These are phyloP conservation scores for Mythimna vitellina DNA, from an alignment of 2,888 invertebrate species.

Conservation along the genomic window DNA sequence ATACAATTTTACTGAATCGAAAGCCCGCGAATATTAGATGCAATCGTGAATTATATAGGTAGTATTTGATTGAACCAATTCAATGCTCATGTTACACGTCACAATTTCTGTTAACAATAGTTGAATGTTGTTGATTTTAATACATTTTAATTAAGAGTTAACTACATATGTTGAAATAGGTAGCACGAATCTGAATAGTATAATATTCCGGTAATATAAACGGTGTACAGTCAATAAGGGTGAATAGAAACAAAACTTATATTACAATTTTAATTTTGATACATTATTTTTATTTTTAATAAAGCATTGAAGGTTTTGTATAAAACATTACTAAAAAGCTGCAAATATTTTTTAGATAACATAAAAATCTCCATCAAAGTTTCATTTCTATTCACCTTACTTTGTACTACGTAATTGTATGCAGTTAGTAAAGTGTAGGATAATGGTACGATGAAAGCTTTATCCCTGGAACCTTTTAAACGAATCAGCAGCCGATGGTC, in stretches of 20 bases:
- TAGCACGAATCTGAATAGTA: not conserved
- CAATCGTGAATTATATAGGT: conserved; percentile 14
- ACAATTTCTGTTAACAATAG: not conserved
- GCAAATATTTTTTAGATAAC: no score
- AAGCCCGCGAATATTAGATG: conserved; percentile 19
- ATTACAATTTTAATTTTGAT: no score
- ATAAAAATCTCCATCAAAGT: no score
- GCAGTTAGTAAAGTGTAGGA: conserved; percentile 49
- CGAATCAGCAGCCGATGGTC: conserved; percentile 69
- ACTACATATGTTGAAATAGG: not conserved
- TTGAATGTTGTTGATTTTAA: not conserved
- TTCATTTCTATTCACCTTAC: no score
- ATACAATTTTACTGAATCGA: conserved; percentile 10
- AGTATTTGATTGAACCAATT: conserved; percentile 18
- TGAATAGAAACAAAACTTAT: no score
- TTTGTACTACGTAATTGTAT: not conserved
- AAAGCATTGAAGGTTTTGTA: no score
- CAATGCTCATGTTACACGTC: not conserved
- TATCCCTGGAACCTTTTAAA: conserved; percentile 73
- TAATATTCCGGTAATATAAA: no score
- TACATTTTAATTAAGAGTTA: conserved; percentile 5
- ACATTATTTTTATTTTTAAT: no score
- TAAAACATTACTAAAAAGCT: no score
- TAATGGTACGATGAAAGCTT: conserved; percentile 58
- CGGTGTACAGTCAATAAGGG: no score